phyloP scores from a whole-genome alignment of 2,888 invertebrate genomes.

The Andrena fulva region DNA sequence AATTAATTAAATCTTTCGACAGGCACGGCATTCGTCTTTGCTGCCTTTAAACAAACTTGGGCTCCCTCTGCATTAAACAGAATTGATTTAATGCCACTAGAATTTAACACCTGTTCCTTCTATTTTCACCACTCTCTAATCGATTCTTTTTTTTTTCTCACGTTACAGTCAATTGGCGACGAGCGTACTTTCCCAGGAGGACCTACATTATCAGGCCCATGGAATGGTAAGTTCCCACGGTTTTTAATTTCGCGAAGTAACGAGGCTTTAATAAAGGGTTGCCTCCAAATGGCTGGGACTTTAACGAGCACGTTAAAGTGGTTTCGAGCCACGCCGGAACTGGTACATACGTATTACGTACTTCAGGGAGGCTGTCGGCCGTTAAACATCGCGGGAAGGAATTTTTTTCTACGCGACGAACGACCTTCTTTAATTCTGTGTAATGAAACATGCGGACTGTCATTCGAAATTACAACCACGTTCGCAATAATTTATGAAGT shows the following conservation, averaged over 20 bases:
- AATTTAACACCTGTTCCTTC: no score
- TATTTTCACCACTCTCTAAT: slow-evolving; percentile 3
- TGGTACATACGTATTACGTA: slow-evolving; percentile 73
- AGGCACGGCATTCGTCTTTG: no score
- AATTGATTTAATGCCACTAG: no score
- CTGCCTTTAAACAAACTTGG: no score
- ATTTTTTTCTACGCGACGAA: slow-evolving; percentile 34
- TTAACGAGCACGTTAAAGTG: slow-evolving; percentile 78
- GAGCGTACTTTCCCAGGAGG: slow-evolving; percentile 47
- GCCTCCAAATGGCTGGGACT: slow-evolving; percentile 63
- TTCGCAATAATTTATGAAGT: slow-evolving; percentile 11
- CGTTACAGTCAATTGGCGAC: slow-evolving; percentile 43
- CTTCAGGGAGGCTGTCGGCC: slow-evolving; percentile 55
- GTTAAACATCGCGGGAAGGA: slow-evolving; percentile 53
- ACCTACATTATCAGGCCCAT: slow-evolving; percentile 28
- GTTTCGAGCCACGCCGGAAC: slow-evolving; percentile 69
- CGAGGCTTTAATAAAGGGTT: slow-evolving; percentile 71
- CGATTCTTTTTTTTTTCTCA: background rate
- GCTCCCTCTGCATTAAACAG: no score
- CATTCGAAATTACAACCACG: slow-evolving; percentile 26
- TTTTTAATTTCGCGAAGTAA: slow-evolving; percentile 78
- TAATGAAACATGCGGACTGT: slow-evolving; percentile 41
- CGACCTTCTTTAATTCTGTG: slow-evolving; percentile 44
- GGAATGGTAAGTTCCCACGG: slow-evolving; percentile 67
- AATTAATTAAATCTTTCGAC: no score